Conservation (phyloP, 2,888 invertebrate genomes). For the Melipona bicolor region DNA sequence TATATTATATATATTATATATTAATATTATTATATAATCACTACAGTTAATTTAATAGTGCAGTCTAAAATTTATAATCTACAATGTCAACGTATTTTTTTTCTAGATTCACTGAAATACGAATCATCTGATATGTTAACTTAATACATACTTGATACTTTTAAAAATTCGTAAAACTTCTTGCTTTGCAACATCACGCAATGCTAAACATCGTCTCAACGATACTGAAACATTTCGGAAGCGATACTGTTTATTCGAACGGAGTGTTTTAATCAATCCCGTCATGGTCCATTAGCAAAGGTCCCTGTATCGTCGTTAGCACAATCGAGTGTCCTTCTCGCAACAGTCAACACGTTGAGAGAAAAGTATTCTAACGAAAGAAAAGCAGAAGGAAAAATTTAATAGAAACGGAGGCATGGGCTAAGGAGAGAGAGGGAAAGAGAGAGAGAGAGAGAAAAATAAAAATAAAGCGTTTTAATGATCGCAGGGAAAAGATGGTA, state of each 20-base stretch:
- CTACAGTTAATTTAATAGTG: too few species aligned
- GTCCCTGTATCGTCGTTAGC: not conserved
- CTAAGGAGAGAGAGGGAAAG: not conserved
- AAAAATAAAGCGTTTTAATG: constrained; percentile 34
- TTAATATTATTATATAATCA: too few species aligned
- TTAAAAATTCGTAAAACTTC: not conserved
- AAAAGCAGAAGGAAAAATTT: not conserved
- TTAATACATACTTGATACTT: too few species aligned
- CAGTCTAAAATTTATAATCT: not conserved
- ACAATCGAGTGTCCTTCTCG: not conserved
- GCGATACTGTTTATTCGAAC: not conserved
- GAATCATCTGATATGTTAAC: not conserved
- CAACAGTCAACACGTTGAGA: not conserved
- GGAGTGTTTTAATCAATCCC: not conserved
- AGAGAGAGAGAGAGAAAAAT: not conserved
- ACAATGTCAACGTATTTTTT: not conserved
- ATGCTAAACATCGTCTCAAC: not conserved
- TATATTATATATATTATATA: too few species aligned
- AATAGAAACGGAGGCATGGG: not conserved
- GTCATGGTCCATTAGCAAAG: not conserved
- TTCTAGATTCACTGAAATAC: not conserved
- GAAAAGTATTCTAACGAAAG: not conserved
- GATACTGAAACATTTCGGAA: not conserved
- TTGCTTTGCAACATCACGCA: not conserved
- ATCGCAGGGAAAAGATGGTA: constrained; percentile 25